Percentiles rank a stretch among this genome's conserved stretches.
Conservation (phyloP, 2,888 invertebrate genomes). For the Idaea dimidiata region DNA sequence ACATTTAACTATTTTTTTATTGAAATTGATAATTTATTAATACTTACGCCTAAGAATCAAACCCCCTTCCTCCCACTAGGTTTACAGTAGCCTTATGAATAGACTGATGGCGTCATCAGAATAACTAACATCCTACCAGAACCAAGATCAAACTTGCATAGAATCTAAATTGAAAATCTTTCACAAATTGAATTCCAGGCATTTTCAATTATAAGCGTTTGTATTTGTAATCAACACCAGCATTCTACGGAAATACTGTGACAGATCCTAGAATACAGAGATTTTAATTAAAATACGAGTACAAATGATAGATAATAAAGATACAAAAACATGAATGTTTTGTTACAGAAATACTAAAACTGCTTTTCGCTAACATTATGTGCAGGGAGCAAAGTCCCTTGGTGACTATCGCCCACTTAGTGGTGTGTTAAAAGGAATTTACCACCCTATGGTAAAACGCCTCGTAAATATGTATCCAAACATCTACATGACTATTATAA, state of each 20-base stretch:
- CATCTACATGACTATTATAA: no score
- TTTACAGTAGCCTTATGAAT: background rate
- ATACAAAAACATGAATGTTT: no score
- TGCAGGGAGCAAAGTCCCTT: no score
- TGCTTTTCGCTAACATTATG: no score
- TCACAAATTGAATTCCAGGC: background rate
- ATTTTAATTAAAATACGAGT: background rate
- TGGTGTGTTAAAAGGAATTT: no score
- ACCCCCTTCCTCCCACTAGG: background rate
- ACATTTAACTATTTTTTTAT: no score
- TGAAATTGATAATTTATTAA: background rate
- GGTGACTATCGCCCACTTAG: no score
- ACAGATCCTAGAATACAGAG: background rate
- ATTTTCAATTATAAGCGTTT: background rate
- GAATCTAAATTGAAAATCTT: conserved; percentile 1
- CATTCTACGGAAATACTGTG: background rate
- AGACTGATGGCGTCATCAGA: background rate
- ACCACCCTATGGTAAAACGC: no score
- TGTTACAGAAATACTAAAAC: no score
- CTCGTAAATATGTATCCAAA: no score
- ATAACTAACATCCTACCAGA: background rate
- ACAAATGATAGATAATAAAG: no score
- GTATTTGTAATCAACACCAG: background rate
- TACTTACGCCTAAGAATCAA: background rate
- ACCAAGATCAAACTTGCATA: background rate